Conservation (phyloP, 2,888 invertebrate genomes). For the Agrilus mali region DNA sequence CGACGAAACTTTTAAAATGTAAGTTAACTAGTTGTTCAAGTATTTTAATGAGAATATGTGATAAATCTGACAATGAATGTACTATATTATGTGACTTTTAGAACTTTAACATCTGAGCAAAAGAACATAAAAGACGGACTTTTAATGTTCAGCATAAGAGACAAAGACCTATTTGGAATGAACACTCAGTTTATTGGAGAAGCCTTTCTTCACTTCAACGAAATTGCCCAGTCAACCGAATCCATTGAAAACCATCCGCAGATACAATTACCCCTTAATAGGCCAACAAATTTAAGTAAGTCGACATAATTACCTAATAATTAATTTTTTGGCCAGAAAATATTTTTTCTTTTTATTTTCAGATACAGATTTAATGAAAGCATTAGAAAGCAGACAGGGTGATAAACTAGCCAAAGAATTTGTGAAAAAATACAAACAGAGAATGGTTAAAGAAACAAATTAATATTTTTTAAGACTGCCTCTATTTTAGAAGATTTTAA, state of each 20-base stretch:
- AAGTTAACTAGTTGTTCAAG: constrained; percentile 35
- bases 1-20: constrained; percentile 92
- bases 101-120: constrained; percentile 61
- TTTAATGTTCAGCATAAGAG: constrained; percentile 84
- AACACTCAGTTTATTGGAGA: constrained; percentile 92
- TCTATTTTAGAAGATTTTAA: background rate
- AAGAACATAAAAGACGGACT: constrained; percentile 54
- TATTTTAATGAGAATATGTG: constrained; percentile 7
- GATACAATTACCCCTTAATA: constrained; percentile 55
- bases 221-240: constrained; percentile 51
- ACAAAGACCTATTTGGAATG: constrained; percentile 87
- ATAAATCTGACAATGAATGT: constrained; percentile 1
- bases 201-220: constrained; percentile 72
- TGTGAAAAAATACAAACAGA: constrained; percentile 63
- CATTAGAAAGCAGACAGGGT: constrained; percentile 69
- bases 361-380: constrained; percentile 62
- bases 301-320: constrained; percentile 6
- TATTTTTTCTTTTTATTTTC: constrained; percentile 16
- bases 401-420: constrained; percentile 85
- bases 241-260: constrained; percentile 54
- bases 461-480: background rate
- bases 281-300: constrained; percentile 55
- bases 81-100: constrained; percentile 32
- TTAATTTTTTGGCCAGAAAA: constrained; percentile 2
- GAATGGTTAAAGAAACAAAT: constrained; percentile 29